A percentile compares a stretch with the other conserved stretches of the same genome.
Evolutionary conservation across 1,140 invertebrate genomes (phyloP).

Genomic region (Whitmania pigra): DNA sequence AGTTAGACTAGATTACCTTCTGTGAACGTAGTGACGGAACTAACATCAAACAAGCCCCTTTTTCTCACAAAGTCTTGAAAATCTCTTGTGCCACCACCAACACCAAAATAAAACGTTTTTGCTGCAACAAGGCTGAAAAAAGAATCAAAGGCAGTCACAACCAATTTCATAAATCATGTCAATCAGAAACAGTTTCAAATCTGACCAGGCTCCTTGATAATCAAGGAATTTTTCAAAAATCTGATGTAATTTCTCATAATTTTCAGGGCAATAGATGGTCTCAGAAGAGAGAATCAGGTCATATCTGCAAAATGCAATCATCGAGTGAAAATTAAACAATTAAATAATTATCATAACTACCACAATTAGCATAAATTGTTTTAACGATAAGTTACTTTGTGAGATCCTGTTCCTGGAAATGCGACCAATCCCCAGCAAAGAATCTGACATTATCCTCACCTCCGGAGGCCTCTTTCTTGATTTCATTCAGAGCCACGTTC

Average conservation of each 20-base stretch:
- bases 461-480: slow-evolving; percentile 30
- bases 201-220: slow-evolving; percentile 49
- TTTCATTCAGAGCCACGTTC: slow-evolving; percentile 58
- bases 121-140: slow-evolving; percentile 56
- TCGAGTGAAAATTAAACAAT: too few relatives aligned
- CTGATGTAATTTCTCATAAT: slow-evolving; percentile 60
- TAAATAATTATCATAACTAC: too few relatives aligned
- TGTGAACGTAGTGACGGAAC: background rate
- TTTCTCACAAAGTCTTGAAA: slow-evolving; percentile 54
- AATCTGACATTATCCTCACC: slow-evolving; percentile 48
- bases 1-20: background rate
- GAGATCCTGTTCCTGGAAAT: slow-evolving; percentile 47
- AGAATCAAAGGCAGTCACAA: slow-evolving; percentile 5
- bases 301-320: slow-evolving; percentile 46
- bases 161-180: slow-evolving; percentile 27
- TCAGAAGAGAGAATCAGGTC: slow-evolving; percentile 75
- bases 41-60: background rate
- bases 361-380: too few relatives aligned
- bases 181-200: slow-evolving; percentile 30
- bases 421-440: slow-evolving; percentile 65
- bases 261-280: slow-evolving; percentile 73
- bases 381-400: slow-evolving; percentile 18
- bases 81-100: slow-evolving; percentile 62
- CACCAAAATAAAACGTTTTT: slow-evolving; percentile 78
- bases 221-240: slow-evolving; percentile 58